These are phyloP conservation scores for Euplagia quadripunctaria DNA, from an alignment of 2,888 invertebrate genomes.

Conservation along the genomic window DNA sequence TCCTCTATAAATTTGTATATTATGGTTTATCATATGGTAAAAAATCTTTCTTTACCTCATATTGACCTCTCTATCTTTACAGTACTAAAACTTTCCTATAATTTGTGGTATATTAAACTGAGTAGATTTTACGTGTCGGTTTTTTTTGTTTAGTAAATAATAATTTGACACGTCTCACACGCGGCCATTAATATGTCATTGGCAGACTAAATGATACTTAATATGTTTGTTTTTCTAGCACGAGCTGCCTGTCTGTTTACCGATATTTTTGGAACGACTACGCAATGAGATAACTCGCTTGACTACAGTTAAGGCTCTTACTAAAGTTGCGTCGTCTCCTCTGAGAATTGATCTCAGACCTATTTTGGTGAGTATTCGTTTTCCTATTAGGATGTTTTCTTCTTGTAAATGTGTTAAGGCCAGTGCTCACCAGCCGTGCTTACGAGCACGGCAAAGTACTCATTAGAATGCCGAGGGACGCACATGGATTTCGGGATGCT, in stretches of 20 bases:
- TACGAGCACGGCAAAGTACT: not conserved
- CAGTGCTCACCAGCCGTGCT: not conserved
- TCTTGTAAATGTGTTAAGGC: not conserved
- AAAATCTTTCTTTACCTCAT: too few species aligned
- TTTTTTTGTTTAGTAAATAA: too few species aligned
- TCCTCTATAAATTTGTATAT: too few species aligned
- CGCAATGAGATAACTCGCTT: constrained; percentile 98
- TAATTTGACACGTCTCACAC: too few species aligned
- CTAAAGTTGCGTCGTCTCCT: constrained; percentile 97
- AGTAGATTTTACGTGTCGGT: too few species aligned
- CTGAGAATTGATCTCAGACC: constrained; percentile 94
- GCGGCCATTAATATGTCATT: too few species aligned
- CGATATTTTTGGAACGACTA: constrained; percentile 97
- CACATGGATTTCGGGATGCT: not conserved
- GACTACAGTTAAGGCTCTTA: constrained; percentile 98
- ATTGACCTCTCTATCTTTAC: too few species aligned
- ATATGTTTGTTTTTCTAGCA: constrained; percentile 62
- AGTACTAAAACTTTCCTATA: too few species aligned
- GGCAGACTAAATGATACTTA: too few species aligned
- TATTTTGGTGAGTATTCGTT: constrained; percentile 88
- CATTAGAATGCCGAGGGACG: not conserved
- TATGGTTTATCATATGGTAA: too few species aligned
- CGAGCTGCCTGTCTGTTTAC: constrained; percentile 95
- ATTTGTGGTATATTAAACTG: too few species aligned
- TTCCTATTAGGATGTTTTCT: not conserved